Conservation (phyloP, 2,888 invertebrate genomes). For the Monochamus alternatus region DNA sequence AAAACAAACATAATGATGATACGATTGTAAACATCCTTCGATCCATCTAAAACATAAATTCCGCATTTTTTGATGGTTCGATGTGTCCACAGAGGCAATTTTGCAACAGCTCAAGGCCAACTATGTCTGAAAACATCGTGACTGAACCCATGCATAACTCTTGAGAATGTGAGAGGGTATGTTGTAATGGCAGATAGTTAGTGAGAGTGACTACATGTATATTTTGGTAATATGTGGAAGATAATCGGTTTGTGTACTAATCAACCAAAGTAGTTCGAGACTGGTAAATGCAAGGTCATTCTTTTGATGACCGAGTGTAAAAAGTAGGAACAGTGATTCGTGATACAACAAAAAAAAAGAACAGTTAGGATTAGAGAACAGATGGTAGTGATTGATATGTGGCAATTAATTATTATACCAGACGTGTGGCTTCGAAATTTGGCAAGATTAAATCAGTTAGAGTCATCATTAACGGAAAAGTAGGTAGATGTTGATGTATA, state of each 20-base stretch:
- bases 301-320: not conserved
- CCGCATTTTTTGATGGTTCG: too few relatives aligned
- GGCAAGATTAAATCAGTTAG: too few relatives aligned
- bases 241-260: conserved; percentile 20
- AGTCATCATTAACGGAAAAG: too few relatives aligned
- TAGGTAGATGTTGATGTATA: too few relatives aligned
- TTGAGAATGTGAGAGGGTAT: not conserved
- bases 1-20: too few relatives aligned
- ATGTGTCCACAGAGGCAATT: too few relatives aligned
- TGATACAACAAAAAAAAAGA: not conserved
- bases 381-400: too few relatives aligned
- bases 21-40: too few relatives aligned
- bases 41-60: too few relatives aligned
- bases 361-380: too few relatives aligned
- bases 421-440: too few relatives aligned
- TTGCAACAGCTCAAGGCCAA: not conserved
- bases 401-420: too few relatives aligned
- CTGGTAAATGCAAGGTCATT: not conserved
- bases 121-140: not conserved
- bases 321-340: not conserved
- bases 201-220: conserved; percentile 14
- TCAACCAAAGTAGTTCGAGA: conserved; percentile 10
- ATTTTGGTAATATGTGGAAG: conserved; percentile 12
- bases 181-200: conserved; percentile 15
- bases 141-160: not conserved